phyloP scores from a whole-genome alignment of 2,888 invertebrate genomes.

The Andrena fulva region DNA sequence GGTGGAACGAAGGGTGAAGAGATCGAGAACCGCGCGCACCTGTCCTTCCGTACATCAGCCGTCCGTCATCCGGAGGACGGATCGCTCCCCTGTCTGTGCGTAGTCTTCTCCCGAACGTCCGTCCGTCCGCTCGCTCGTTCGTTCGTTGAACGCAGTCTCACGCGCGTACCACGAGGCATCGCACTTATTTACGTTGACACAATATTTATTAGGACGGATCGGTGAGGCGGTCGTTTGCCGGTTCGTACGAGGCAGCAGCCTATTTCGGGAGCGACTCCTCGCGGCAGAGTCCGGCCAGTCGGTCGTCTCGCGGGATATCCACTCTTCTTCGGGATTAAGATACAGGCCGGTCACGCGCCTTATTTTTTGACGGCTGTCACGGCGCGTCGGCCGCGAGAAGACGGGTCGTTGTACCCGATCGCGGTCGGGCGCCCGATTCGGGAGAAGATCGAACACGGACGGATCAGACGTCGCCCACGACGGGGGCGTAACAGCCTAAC shows the following conservation, averaged over 20 bases:
- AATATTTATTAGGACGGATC: conserved; percentile 85
- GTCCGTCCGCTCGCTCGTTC: conserved; percentile 34
- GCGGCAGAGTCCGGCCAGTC: conserved; percentile 50
- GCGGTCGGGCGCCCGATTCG: not conserved
- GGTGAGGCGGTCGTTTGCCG: conserved; percentile 79
- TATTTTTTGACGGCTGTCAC: conserved; percentile 58
- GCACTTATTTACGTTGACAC: conserved; percentile 84
- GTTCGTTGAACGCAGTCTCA: conserved; percentile 35
- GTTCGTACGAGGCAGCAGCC: conserved; percentile 72
- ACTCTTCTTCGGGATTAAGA: conserved; percentile 70
- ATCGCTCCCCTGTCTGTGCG: conserved; percentile 61
- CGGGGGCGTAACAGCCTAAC: not conserved
- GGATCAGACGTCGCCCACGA: not conserved
- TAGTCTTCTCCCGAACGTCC: conserved; percentile 45
- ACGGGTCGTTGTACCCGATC: conserved; percentile 39
- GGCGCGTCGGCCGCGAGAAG: conserved; percentile 11
- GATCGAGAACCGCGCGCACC: conserved; percentile 75
- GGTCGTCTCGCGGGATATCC: conserved; percentile 58
- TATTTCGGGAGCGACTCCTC: conserved; percentile 72
- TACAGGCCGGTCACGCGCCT: conserved; percentile 61
- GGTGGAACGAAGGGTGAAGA: conserved; percentile 21
- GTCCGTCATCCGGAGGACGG: conserved; percentile 80
- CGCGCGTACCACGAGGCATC: conserved; percentile 72
- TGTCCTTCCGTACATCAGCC: conserved; percentile 83
- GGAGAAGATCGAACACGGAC: not conserved